phyloP scores from a whole-genome alignment of 2,888 invertebrate genomes.

The Carterocephalus palaemon region DNA sequence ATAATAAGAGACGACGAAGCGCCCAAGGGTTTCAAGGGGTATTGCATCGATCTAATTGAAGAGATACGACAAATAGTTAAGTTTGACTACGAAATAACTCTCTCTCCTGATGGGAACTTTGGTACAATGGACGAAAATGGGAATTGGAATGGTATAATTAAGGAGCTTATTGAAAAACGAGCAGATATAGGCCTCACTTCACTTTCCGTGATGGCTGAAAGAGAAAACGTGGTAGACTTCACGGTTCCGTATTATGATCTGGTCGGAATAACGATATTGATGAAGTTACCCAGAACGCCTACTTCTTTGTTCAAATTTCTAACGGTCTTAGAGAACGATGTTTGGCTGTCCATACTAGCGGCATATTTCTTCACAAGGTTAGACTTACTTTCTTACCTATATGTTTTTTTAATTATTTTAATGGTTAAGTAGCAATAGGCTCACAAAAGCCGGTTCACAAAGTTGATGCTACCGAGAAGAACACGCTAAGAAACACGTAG shows the following conservation, averaged over 20 bases:
- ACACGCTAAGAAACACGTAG: no score
- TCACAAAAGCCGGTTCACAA: no score
- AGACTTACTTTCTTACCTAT: slow-evolving; percentile 26
- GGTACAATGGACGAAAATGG: slow-evolving; percentile 93
- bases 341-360: slow-evolving; percentile 97
- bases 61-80: slow-evolving; percentile 90
- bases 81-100: slow-evolving; percentile 93
- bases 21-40: slow-evolving; percentile 87
- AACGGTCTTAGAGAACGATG: slow-evolving; percentile 96
- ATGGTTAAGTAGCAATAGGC: no score
- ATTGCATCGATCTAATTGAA: slow-evolving; percentile 96
- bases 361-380: slow-evolving; percentile 96
- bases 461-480: no score
- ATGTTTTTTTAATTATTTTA: background rate
- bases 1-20: slow-evolving; percentile 83
- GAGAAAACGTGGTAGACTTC: slow-evolving; percentile 98
- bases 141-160: slow-evolving; percentile 91
- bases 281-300: slow-evolving; percentile 92
- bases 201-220: slow-evolving; percentile 97
- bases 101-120: slow-evolving; percentile 89
- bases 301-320: slow-evolving; percentile 98
- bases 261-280: slow-evolving; percentile 97
- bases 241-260: slow-evolving; percentile 99
- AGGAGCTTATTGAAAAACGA: slow-evolving; percentile 88
- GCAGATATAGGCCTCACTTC: slow-evolving; percentile 97